A percentile compares a stretch with the other conserved stretches of the same genome.
Evolutionary conservation across 2,888 invertebrate genomes (phyloP).

Genomic region (Sylvicola cinctus): DNA sequence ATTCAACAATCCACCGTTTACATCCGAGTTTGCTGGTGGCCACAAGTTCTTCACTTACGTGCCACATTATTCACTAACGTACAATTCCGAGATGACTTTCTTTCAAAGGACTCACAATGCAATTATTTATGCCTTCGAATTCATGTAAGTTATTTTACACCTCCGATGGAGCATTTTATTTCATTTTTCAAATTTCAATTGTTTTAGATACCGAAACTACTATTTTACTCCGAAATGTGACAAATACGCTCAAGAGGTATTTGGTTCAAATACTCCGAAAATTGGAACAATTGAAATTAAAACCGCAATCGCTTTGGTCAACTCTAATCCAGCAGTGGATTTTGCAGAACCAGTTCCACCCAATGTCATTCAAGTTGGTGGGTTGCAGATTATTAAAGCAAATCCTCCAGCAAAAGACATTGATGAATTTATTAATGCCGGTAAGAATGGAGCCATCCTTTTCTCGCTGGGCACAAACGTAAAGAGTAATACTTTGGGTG

Average conservation of each 20-base stretch:
- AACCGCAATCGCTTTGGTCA: constrained; percentile 14
- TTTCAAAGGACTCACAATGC: constrained; percentile 12
- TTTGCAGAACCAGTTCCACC: constrained; percentile 17
- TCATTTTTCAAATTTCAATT: too few relatives aligned
- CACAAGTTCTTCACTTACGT: constrained; percentile 14
- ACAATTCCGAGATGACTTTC: constrained; percentile 12
- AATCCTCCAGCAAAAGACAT: constrained; percentile 12
- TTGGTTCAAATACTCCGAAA: too few relatives aligned
- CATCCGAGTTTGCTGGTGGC: constrained; percentile 11
- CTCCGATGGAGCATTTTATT: too few relatives aligned
- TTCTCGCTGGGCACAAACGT: constrained; percentile 19
- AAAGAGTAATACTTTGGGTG: constrained; percentile 9
- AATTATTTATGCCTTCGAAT: constrained; percentile 10
- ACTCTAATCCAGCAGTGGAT: constrained; percentile 17
- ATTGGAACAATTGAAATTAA: too few relatives aligned
- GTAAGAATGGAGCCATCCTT: constrained; percentile 16
- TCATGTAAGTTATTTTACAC: constrained; percentile 10
- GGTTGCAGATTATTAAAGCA: constrained; percentile 17
- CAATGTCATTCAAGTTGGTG: constrained; percentile 21
- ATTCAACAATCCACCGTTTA: constrained; percentile 11
- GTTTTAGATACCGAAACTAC: too few relatives aligned
- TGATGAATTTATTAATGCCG: constrained; percentile 14
- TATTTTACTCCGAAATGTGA: too few relatives aligned
- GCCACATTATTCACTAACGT: constrained; percentile 10
- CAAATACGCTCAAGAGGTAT: too few relatives aligned